Conservation (phyloP, 2,113 vertebrate genomes). For the Pardalotus punctatus region DNA sequence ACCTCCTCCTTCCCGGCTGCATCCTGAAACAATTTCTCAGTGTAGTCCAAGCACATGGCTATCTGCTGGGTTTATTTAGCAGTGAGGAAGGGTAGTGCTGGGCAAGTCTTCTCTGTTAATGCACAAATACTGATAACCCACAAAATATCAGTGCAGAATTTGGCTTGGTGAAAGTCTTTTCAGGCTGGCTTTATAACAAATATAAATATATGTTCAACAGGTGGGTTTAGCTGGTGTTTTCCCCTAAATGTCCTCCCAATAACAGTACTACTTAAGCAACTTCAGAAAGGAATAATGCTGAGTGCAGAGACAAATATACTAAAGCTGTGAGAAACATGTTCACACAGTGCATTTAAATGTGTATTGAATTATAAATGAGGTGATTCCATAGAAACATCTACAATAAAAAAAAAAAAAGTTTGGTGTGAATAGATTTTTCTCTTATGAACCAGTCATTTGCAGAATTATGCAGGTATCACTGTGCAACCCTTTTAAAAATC, state of each 20-base stretch:
- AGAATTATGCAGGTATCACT: neutral
- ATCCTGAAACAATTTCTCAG: neutral
- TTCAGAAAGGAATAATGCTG: neutral
- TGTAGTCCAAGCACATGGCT: neutral
- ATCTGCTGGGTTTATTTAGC: neutral
- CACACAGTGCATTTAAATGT: neutral
- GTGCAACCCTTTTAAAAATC: neutral
- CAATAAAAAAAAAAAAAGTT: neutral
- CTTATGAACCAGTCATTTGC: neutral
- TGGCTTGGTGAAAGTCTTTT: neutral
- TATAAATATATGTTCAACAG: neutral
- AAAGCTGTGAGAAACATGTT: neutral
- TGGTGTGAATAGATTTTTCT: neutral
- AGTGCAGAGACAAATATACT: neutral
- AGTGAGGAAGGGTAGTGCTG: neutral
- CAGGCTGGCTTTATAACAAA: neutral
- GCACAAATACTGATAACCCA: neutral
- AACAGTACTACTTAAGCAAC: neutral
- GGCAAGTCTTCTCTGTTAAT: neutral
- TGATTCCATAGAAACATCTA: conserved; percentile 16
- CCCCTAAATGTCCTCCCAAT: neutral
- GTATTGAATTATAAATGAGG: neutral
- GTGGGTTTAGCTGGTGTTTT: neutral
- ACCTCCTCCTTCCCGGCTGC: neutral
- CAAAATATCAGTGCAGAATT: neutral